These are phyloP conservation scores for Pissodes strobi DNA, from an alignment of 1,140 invertebrate species.

Conservation along the genomic window DNA sequence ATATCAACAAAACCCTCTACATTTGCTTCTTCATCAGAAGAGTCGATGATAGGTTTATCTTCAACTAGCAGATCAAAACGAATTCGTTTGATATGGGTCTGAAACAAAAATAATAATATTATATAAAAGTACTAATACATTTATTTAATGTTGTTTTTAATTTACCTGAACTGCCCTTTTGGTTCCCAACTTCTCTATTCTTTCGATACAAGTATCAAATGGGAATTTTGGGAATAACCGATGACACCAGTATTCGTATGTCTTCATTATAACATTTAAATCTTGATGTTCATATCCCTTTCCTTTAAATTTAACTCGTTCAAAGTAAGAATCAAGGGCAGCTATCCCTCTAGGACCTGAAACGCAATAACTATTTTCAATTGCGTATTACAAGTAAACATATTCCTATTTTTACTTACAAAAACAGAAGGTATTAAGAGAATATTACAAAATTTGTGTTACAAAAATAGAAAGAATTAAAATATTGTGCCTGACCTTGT, in stretches of 20 bases:
- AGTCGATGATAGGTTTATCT: constrained; percentile 38
- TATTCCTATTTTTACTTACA: not conserved
- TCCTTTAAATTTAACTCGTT: constrained; percentile 82
- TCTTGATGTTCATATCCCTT: constrained; percentile 83
- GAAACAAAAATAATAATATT: constrained; percentile 28
- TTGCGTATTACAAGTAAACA: not conserved
- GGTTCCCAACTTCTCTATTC: constrained; percentile 78
- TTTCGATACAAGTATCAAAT: constrained; percentile 83
- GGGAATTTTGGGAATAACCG: constrained; percentile 84
- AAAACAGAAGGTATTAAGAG: not conserved
- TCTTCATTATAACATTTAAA: constrained; percentile 77
- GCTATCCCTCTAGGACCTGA: constrained; percentile 75
- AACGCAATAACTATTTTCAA: not conserved
- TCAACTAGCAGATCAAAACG: constrained; percentile 44
- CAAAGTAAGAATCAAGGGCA: constrained; percentile 76
- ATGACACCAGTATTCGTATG: constrained; percentile 91
- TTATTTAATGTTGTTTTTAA: no score
- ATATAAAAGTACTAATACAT: no score
- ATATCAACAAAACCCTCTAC: constrained; percentile 35
- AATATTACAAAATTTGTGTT: no score
- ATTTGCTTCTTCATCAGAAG: constrained; percentile 36
- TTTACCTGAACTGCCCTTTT: constrained; percentile 66
- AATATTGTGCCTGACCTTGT: constrained; percentile 61
- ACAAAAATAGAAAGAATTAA: not conserved
- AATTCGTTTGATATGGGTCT: constrained; percentile 52